Conservation (phyloP, 2,113 vertebrate genomes). For the Haemorhous mexicanus region DNA sequence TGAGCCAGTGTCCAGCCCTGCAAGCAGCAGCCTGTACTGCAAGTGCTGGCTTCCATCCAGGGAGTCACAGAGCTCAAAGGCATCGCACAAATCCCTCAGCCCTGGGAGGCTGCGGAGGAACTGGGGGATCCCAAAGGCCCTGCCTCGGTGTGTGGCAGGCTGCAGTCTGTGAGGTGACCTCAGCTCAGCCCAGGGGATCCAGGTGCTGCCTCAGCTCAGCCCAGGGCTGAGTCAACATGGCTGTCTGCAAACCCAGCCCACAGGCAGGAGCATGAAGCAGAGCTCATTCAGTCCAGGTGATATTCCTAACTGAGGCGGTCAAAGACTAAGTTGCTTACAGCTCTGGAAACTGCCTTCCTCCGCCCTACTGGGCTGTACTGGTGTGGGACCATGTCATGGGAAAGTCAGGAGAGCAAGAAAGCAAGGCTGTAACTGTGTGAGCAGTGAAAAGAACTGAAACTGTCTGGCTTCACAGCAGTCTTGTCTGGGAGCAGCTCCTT, state of each 20-base stretch:
- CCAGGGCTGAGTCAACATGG: neutral
- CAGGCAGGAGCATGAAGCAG: rapidly evolving
- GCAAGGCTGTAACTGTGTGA: neutral
- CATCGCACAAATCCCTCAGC: neutral
- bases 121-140: neutral
- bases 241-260: neutral
- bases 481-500: neutral
- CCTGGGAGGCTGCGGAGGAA: neutral
- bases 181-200: neutral
- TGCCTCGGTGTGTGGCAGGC: rapidly evolving
- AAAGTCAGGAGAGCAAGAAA: neutral
- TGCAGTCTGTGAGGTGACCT: rapidly evolving
- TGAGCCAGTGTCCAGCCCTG: neutral
- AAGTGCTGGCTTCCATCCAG: neutral
- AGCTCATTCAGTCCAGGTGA: neutral
- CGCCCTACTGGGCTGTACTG: neutral
- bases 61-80: neutral
- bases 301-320: neutral
- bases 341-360: neutral
- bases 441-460: neutral
- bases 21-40: neutral
- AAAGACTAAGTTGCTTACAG: neutral
- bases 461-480: neutral
- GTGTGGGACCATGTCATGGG: neutral
- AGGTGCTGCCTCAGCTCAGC: neutral